A percentile compares a stretch with the other conserved stretches of the same genome.
These are phyloP conservation scores for Lithophane ornitopus DNA, from an alignment of 2,888 invertebrate genomes.

Conservation along the genomic window DNA sequence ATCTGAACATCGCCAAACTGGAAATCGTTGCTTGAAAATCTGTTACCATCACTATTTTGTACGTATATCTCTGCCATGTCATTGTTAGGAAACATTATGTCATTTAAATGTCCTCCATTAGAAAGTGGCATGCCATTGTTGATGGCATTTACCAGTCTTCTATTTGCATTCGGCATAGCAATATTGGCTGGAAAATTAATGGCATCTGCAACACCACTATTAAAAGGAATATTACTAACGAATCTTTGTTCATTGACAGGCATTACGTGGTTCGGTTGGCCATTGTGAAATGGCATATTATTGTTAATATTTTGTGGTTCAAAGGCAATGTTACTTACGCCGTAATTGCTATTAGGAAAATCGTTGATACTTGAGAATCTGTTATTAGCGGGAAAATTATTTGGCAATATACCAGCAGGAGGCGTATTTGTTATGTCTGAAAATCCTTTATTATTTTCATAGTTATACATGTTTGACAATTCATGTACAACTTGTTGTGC, in stretches of 20 bases:
- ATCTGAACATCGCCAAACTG: conserved; percentile 24
- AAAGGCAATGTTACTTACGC: not conserved
- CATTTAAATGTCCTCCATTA: conserved; percentile 19
- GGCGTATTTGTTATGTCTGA: conserved; percentile 3
- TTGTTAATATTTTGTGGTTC: conserved; percentile 14
- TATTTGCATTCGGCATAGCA: conserved; percentile 26
- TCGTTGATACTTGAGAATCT: not conserved
- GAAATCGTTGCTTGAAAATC: conserved; percentile 9
- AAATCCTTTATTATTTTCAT: conserved; percentile 16
- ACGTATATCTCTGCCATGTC: not conserved
- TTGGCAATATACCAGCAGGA: not conserved
- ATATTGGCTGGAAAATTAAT: conserved; percentile 40
- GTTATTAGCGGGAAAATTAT: not conserved
- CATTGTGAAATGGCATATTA: conserved; percentile 18
- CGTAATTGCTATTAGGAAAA: not conserved
- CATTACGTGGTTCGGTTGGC: conserved; percentile 28
- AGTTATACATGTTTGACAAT: not conserved
- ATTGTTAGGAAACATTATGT: not conserved
- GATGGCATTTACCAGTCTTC: conserved; percentile 7
- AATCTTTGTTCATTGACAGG: conserved; percentile 19
- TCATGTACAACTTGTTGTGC: not conserved
- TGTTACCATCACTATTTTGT: not conserved
- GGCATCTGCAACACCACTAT: conserved; percentile 26
- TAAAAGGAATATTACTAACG: conserved; percentile 23
- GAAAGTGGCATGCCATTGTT: conserved; percentile 12